Evolutionary conservation across 2,797 vertebrate genomes (phyloP), one percentile per base, ranked within the genome.

Genomic region (Tapirus indicus): DNA sequence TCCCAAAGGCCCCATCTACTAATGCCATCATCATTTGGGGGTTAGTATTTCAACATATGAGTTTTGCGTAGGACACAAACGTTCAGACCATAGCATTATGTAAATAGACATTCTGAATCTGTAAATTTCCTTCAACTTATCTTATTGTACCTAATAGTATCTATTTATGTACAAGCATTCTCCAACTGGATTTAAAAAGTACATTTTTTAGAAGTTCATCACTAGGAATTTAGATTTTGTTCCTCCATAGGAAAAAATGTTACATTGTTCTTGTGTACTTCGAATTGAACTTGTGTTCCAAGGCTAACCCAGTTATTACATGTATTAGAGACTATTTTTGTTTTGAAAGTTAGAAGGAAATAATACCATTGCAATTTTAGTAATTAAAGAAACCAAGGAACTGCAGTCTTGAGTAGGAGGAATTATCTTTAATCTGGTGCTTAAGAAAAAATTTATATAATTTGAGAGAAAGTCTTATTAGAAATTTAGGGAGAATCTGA

Each of bases 271-370:
- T 62, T 68, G 44, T n/a, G 2, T 64, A 89, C 38, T 87, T 95
- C 79, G 66, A 95, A 38, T 68, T 86, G n/a, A 94, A 52, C 44
- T 87, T 97, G n/a, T 90, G n/a, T 88, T 92, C 91, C 54, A 87
- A 49, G 20, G 41, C 69, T 79, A 88, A 72, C 41, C 72, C 44
- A 72, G 4, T 87, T 79, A 66, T 38, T 97, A 96, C 82, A 62
- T 54, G 0, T 79, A 72, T 78, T 83, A 74, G 69, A 72, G 23
- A 47, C 38, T 68, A 25, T 83, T 97, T 94, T 96, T 88, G 38
- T 96, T 93, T 78, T 86, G 69, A 68, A 94, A 64, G 41, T 89
- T 88, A 88, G 56, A 77, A 94, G 68, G 68, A 94, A 93, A 89
- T 90, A 71, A 71, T 71, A 64, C 35, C 21, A 77, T 52, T 93